Evolutionary conservation across 1,140 invertebrate genomes (phyloP).

Genomic region (Arctopsyche grandis): DNA sequence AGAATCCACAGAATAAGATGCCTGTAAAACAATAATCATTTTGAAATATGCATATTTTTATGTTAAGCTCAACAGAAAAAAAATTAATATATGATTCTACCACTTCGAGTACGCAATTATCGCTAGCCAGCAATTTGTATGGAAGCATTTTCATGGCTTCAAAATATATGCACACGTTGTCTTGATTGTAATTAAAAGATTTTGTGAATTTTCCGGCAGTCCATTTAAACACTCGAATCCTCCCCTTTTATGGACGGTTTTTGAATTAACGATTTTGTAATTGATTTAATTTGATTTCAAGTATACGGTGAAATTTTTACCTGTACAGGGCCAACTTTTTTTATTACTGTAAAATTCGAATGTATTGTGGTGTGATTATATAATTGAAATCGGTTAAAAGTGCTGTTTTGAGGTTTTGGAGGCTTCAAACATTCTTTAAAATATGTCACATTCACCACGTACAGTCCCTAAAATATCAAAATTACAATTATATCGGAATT

Average conservation of each 20-base stretch:
- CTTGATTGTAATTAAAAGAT: conserved; percentile 12
- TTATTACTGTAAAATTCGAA: conserved; percentile 2
- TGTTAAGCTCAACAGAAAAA: too few species aligned
- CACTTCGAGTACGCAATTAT: conserved; percentile 8
- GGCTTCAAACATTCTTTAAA: not conserved
- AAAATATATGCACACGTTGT: conserved; percentile 16
- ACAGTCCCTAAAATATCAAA: not conserved
- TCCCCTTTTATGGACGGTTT: not conserved
- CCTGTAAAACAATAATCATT: not conserved
- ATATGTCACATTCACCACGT: not conserved
- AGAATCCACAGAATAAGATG: not conserved
- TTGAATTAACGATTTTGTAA: not conserved
- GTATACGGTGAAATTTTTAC: conserved; percentile 13
- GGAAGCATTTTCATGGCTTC: conserved; percentile 17
- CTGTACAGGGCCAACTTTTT: conserved; percentile 7
- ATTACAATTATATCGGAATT: not conserved
- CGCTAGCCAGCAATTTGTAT: not conserved
- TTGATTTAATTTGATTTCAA: not conserved
- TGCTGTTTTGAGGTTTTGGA: conserved; percentile 15
- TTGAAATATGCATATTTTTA: too few species aligned
- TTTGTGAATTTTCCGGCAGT: conserved; percentile 14
- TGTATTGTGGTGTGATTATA: not conserved
- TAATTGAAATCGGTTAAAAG: not conserved
- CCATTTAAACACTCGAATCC: conserved; percentile 8
- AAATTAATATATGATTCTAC: not conserved